phyloP scores from a whole-genome alignment of 2,888 invertebrate genomes.

The Patella caerulea region DNA sequence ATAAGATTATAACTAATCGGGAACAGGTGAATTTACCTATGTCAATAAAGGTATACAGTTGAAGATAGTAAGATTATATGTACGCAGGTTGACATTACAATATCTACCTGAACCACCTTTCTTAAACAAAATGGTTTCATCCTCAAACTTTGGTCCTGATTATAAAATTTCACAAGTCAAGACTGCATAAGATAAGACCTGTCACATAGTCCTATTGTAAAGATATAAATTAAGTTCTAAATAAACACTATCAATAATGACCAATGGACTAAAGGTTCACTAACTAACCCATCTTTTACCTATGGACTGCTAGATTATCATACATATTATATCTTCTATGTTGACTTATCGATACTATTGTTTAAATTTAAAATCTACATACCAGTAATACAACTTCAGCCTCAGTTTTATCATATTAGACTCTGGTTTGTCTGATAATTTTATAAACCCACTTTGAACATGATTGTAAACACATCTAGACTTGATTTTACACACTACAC shows the following conservation, averaged over 20 bases:
- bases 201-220: conserved; percentile 37
- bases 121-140: background rate
- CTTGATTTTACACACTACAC: too few species aligned
- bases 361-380: too few species aligned
- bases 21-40: background rate
- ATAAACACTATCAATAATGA: conserved; percentile 28
- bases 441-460: too few species aligned
- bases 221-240: conserved; percentile 41
- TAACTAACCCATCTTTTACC: too few species aligned
- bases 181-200: conserved; percentile 28
- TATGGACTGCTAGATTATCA: too few species aligned
- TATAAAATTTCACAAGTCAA: background rate
- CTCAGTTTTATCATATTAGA: too few species aligned
- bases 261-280: conserved; percentile 3
- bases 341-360: too few species aligned
- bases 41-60: background rate
- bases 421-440: too few species aligned
- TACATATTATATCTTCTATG: too few species aligned
- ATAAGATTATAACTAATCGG: background rate
- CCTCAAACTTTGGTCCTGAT: background rate
- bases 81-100: background rate
- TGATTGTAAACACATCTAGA: too few species aligned
- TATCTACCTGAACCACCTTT: background rate
- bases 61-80: background rate
- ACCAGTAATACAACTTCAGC: too few species aligned